These are phyloP conservation scores for Caenorhabditis sp. DNA, from an alignment of 2,888 invertebrate species.

Conservation along the genomic window DNA sequence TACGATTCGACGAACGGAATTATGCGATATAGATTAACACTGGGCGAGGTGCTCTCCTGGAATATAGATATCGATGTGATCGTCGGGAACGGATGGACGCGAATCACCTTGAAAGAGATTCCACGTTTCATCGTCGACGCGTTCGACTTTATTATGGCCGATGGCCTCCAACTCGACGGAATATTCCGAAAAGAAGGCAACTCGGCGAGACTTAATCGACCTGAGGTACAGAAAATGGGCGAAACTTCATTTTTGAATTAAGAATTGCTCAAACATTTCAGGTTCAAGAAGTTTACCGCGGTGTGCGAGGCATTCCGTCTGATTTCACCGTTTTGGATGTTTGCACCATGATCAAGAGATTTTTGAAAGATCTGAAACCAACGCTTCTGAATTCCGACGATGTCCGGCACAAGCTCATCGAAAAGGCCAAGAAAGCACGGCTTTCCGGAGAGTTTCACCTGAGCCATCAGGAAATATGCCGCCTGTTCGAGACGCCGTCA, in stretches of 20 bases:
- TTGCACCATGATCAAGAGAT: constrained; percentile 70
- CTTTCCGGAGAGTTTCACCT: constrained; percentile 25
- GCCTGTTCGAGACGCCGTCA: constrained; percentile 16
- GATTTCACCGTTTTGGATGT: constrained; percentile 66
- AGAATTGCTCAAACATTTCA: background rate
- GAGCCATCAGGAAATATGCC: constrained; percentile 31
- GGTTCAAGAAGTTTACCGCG: constrained; percentile 58
- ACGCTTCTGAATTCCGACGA: constrained; percentile 38
- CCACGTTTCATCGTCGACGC: constrained; percentile 68
- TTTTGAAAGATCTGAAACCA: constrained; percentile 61
- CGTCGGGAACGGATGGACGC: constrained; percentile 51
- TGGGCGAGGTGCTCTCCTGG: constrained; percentile 48
- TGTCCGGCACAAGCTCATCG: constrained; percentile 36
- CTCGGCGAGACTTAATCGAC: constrained; percentile 52
- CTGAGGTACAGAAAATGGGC: too few species aligned
- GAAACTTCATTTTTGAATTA: background rate
- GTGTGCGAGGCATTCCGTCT: constrained; percentile 56
- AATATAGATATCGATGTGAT: constrained; percentile 50
- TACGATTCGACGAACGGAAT: constrained; percentile 31
- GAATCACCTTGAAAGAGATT: constrained; percentile 47
- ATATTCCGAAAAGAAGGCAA: constrained; percentile 70
- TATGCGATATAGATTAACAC: constrained; percentile 32
- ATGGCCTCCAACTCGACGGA: constrained; percentile 63
- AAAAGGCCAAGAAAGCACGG: constrained; percentile 25
- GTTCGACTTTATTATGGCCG: constrained; percentile 57